Evolutionary conservation across 2,888 invertebrate species (phyloP), one percentile per base, ranked within the genome.

Genomic region (Pyrrhosoma nymphula): DNA sequence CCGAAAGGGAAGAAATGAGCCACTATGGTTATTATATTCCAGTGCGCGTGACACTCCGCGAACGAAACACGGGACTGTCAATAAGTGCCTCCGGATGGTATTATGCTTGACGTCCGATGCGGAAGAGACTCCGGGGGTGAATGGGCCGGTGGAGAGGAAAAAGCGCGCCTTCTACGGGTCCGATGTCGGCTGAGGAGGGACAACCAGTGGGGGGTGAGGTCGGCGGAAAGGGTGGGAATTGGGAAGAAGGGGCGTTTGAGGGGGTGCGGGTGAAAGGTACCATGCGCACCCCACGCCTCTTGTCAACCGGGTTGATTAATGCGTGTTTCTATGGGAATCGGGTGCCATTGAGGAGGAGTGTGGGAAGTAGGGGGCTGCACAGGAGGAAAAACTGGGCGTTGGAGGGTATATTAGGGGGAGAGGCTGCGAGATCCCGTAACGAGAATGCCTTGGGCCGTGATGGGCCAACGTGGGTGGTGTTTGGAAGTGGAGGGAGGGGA

Each of bases 221-320:
- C 16, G 60, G 91, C 35, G 56, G 63, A 18, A 0, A 63, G 8
- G 63, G 91, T 47, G 47, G 47, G 47, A 47, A 47, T 47, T 8
- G 47, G 47, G 47, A 47, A 47, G 60, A 60, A 35, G 63, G 69
- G 69, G 69, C n/a, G 69, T n/a, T 26, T 20, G 69, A 1, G 2
- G 2, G 88, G 16, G 23, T 10, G 88, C 23, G 88, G 39, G 47
- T 88, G 88, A 47, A 47, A 39, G 47, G 39, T 23, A 23, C 39
- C 88, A 88, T 47, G 47, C 39, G 10, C 39, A 88, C 88, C 39
- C 39, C n/a, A 14, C 56, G 60, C 39, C 91, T 60, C 91, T 91
- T 91, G 91, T 91, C 91, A 91, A 60, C 91, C 91, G 26, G 39
- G 63, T 91, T 91, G 91, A 91, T 91, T 91, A 91, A 91, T 91